phyloP scores from a whole-genome alignment of 2,113 vertebrate species.

The Axis porcinus region DNA sequence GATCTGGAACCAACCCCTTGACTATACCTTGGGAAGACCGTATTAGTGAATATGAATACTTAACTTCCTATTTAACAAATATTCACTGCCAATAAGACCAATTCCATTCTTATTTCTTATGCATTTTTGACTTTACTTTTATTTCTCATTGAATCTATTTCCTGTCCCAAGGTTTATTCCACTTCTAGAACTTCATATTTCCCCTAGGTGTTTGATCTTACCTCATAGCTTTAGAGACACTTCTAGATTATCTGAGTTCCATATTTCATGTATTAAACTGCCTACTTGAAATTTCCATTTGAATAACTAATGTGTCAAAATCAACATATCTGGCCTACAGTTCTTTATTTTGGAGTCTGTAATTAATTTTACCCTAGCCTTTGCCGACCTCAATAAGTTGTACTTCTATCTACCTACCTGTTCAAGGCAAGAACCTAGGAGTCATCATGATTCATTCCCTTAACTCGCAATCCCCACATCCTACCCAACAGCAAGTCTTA shows the following conservation, averaged over 20 bases:
- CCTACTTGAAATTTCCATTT: neutral
- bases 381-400: neutral
- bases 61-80: neutral
- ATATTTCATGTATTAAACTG: neutral
- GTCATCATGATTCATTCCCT: neutral
- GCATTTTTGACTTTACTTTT: neutral
- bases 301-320: neutral
- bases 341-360: neutral
- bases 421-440: neutral
- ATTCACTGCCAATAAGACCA: neutral
- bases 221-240: neutral
- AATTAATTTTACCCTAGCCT: neutral
- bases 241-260: neutral
- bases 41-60: neutral
- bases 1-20: neutral
- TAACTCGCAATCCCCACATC: neutral
- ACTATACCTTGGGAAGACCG: neutral
- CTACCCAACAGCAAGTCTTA: neutral
- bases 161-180: neutral
- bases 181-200: neutral
- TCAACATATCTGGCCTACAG: neutral
- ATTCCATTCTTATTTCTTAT: neutral
- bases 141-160: neutral
- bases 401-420: neutral
- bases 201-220: neutral